Percentiles rank a stretch among this genome's conserved stretches.
These are phyloP conservation scores for Tyrannus savana DNA, from an alignment of 2,113 vertebrate genomes.

Conservation along the genomic window DNA sequence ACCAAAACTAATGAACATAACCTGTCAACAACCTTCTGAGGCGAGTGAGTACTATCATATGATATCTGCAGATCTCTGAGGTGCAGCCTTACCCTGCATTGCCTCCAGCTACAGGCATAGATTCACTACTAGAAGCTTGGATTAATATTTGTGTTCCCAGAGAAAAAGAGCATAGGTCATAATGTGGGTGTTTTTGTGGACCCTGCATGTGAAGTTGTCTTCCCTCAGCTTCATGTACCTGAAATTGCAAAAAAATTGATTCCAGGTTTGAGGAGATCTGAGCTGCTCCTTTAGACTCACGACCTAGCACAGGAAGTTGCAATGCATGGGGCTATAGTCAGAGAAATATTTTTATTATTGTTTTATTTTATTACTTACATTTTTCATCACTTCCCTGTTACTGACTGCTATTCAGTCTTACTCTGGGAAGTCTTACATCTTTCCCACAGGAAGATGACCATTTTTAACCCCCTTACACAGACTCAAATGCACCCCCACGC, in stretches of 20 bases:
- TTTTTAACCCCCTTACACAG: not conserved
- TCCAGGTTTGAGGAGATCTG: not conserved
- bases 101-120: not conserved
- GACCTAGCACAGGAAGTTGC: not conserved
- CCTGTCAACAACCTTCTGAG: constrained; percentile 26
- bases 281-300: not conserved
- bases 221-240: not conserved
- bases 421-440: not conserved
- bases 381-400: not conserved
- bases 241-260: not conserved
- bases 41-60: not conserved
- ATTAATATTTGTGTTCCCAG: not conserved
- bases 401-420: not conserved
- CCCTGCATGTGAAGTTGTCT: not conserved
- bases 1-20: constrained; percentile 37
- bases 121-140: not conserved
- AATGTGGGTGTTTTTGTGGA: not conserved
- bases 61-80: not conserved
- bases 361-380: not conserved
- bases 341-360: not conserved
- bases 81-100: not conserved
- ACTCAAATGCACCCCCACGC: no score
- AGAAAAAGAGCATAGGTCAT: not conserved
- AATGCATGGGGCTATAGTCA: not conserved
- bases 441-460: accelerated